Conservation (phyloP, 2,888 invertebrate genomes). For the Ophion costatus region DNA sequence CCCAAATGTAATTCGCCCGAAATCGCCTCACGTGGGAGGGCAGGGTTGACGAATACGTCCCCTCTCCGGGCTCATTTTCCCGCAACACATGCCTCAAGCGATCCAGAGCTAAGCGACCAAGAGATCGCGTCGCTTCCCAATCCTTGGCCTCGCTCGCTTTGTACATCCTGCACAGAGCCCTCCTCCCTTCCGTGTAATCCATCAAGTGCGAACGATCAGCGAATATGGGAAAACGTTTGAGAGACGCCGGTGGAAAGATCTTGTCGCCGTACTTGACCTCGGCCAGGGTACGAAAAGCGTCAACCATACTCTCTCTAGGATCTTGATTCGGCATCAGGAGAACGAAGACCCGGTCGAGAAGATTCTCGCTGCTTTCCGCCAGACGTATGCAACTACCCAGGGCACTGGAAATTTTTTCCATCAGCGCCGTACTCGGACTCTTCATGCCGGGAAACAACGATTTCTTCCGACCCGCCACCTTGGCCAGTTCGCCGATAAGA, state of each 20-base stretch:
- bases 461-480: conserved; percentile 67
- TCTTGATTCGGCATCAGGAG: conserved; percentile 76
- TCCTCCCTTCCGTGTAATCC: conserved; percentile 74
- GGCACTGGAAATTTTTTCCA: conserved; percentile 48
- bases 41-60: conserved; percentile 56
- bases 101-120: conserved; percentile 74
- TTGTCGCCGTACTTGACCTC: conserved; percentile 72
- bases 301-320: conserved; percentile 70
- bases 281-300: conserved; percentile 72
- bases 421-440: conserved; percentile 70
- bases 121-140: conserved; percentile 71
- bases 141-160: conserved; percentile 72
- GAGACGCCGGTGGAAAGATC: conserved; percentile 71
- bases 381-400: conserved; percentile 74
- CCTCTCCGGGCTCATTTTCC: conserved; percentile 59
- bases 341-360: conserved; percentile 76
- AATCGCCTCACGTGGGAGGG: conserved; percentile 77
- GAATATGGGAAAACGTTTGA: conserved; percentile 77
- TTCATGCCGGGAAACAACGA: conserved; percentile 74
- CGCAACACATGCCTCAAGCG: conserved; percentile 60
- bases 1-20: conserved; percentile 74
- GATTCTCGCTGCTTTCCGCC: conserved; percentile 64
- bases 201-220: conserved; percentile 72
- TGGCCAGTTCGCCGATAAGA: conserved; percentile 69
- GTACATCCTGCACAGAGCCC: conserved; percentile 60